Base-by-base conservation (phyloP, 2,797 vertebrate genomes). In the Aphelocoma californica region DNA sequence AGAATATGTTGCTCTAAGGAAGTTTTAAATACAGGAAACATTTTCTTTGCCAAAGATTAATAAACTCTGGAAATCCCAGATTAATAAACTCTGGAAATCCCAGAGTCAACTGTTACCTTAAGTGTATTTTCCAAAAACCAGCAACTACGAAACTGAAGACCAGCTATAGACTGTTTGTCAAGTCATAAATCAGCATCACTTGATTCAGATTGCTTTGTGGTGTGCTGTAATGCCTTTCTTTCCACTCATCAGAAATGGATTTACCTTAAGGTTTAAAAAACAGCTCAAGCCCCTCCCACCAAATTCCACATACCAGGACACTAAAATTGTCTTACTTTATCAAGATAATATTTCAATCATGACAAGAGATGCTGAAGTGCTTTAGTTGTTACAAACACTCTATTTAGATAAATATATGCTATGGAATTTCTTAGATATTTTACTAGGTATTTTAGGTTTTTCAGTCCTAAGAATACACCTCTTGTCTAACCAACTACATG, bases 211-310 rank as follows among this genome's bases (percentile, higher is more conserved):
- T 70, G 18, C 25, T 74, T 42, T 61, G 40, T 53, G 56, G 28
- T 88, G 16, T 48, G 48, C 60, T 72, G 1, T 67, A 12, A 11
- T 71, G 34, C 16, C 56, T 78, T 70, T 18, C 56, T 26, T 67
- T 81, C 38, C 62, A 7, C 31, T 34, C 2, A 3, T 31, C 29
- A 32, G 57, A 65, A 83, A 36, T 20, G 14, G 23, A 38, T 73
- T 77, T 82, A 80, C 34, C 23, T 45, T 47, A 32, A 79, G 31
- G 7, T 67, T 84, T 51, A 65, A 67, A 90, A 61, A 19, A 34
- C 12, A 79, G 12, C 18, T 25, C 47, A 12, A n/a, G 14, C 14
- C 2, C 2, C 5, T 2, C 8, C 2, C 5, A 3, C 14, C 6
- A 8, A 13, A 6, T 18, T 50, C 24, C 24, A 21, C 4, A 8